These are phyloP conservation scores for Thamnaconus septentrionalis DNA, from an alignment of 2,113 vertebrate species.

Conservation along the genomic window DNA sequence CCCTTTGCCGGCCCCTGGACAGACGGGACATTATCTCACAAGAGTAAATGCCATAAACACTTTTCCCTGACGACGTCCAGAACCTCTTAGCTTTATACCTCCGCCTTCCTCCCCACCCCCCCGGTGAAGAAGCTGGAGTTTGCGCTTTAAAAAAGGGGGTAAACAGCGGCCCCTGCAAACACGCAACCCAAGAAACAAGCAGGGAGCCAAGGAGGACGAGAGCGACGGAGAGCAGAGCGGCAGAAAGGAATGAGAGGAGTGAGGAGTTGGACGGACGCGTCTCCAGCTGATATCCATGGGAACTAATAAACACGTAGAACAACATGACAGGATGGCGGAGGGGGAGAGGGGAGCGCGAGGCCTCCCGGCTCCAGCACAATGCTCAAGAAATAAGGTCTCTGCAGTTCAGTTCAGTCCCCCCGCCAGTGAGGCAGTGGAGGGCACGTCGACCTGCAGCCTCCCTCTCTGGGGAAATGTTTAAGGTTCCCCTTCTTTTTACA, in stretches of 20 bases:
- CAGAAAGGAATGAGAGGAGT: conserved; percentile 27
- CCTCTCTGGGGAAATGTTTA: conserved; percentile 31
- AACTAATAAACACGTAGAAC: conserved; percentile 66
- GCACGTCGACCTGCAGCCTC: conserved; percentile 32
- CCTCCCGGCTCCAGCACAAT: conserved; percentile 26
- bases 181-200: not conserved
- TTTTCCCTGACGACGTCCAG: no score
- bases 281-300: conserved; percentile 61
- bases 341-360: conserved; percentile 41
- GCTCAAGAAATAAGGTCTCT: conserved; percentile 19
- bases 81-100: no score
- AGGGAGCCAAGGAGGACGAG: not conserved
- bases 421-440: conserved; percentile 1
- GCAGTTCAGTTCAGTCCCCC: conserved; percentile 6
- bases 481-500: not conserved
- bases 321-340: conserved; percentile 60
- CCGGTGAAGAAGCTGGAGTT: no score
- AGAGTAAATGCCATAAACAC: not conserved
- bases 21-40: not conserved
- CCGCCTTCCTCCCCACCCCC: no score
- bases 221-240: not conserved
- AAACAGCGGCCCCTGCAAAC: no score
- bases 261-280: conserved; percentile 21
- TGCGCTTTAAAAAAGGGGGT: no score
- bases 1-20: not conserved